These are phyloP conservation scores for Apodemus agrarius DNA, from an alignment of 2,797 vertebrate genomes.

Conservation along the genomic window DNA sequence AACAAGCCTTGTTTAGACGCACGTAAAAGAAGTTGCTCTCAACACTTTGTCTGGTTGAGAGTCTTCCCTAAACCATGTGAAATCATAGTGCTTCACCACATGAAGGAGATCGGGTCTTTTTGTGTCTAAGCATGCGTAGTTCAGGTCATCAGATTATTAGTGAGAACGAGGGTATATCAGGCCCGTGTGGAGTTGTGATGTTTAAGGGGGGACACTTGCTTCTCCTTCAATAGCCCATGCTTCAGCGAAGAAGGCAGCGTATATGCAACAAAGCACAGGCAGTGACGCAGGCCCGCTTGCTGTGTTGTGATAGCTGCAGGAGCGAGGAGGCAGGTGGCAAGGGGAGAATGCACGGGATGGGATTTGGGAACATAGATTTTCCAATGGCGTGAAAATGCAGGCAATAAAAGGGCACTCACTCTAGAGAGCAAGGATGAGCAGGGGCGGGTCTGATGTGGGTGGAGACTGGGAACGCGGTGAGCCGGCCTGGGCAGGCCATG, in stretches of 20 bases:
- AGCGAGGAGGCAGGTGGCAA: too few species aligned
- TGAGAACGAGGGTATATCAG: neutral
- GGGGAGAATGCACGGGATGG: neutral
- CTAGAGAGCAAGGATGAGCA: neutral
- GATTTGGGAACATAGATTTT: neutral
- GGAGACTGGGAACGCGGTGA: neutral
- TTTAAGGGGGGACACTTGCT: neutral
- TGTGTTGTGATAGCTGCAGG: neutral
- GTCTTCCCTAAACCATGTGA: neutral
- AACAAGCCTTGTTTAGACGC: neutral
- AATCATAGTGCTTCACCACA: neutral
- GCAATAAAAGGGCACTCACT: neutral
- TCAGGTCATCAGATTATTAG: neutral
- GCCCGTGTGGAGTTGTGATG: neutral
- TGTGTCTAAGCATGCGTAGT: neutral
- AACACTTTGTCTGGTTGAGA: neutral
- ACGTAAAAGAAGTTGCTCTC: neutral
- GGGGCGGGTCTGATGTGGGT: neutral
- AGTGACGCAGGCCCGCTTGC: neutral
- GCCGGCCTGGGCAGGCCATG: neutral
- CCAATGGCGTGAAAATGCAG: neutral
- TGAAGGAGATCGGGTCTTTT: neutral
- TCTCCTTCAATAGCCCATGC: neutral
- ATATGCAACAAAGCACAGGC: neutral
- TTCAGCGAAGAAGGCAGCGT: neutral